A percentile compares a stretch with the other conserved stretches of the same genome.
Evolutionary conservation across 2,797 vertebrate genomes (phyloP).

Genomic region (Spinus olivaceus): DNA sequence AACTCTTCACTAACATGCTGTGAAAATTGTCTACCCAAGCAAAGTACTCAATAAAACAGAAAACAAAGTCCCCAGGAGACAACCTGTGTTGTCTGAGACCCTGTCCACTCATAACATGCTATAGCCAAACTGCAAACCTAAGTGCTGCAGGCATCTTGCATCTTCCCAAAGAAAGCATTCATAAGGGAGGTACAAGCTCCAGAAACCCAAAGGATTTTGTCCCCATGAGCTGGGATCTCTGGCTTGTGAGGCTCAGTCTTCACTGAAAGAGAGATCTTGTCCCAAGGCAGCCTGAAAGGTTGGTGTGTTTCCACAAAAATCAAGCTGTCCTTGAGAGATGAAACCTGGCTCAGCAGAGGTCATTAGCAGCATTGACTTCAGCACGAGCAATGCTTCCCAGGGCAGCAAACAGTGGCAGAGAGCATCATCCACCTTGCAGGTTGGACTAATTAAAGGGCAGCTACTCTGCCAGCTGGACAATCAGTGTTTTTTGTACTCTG

Average conservation of each 20-base stretch:
- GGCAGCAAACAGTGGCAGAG: background rate
- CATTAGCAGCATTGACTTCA: background rate
- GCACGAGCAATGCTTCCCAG: background rate
- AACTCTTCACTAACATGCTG: background rate
- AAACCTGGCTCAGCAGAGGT: background rate
- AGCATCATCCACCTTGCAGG: background rate
- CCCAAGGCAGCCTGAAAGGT: background rate
- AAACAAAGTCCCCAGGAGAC: background rate
- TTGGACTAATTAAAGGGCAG: background rate
- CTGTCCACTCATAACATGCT: background rate
- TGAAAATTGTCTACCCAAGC: background rate
- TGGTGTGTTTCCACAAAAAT: background rate
- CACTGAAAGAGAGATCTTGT: background rate
- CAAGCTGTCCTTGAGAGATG: background rate
- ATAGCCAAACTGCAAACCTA: background rate
- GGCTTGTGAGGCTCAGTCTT: background rate
- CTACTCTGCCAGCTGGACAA: background rate
- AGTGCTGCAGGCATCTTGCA: background rate
- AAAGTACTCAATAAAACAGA: background rate
- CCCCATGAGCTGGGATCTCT: background rate
- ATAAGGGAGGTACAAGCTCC: fast-evolving
- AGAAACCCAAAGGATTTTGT: background rate
- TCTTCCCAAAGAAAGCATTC: background rate
- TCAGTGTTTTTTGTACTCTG: background rate
- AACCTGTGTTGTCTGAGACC: background rate